Percentiles rank a stretch among this genome's conserved stretches.
Conservation (phyloP, 2,888 invertebrate genomes). For the Ormyrus pomaceus region DNA sequence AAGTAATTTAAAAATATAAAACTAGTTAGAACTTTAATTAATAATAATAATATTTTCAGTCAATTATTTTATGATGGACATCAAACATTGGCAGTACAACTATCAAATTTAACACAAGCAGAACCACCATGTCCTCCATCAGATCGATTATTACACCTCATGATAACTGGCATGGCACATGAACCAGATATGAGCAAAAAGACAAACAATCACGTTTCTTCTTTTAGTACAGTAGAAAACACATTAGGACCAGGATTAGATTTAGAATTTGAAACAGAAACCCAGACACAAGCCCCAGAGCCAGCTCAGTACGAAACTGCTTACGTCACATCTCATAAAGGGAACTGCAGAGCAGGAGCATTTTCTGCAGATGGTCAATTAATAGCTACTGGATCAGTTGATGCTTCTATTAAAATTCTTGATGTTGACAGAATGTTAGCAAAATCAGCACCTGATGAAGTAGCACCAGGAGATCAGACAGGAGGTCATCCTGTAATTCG, state of each 20-base stretch:
- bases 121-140: slow-evolving; percentile 97
- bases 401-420: slow-evolving; percentile 98
- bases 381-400: slow-evolving; percentile 98
- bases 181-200: slow-evolving; percentile 85
- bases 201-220: slow-evolving; percentile 78
- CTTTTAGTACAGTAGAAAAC: slow-evolving; percentile 80
- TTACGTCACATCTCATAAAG: slow-evolving; percentile 98
- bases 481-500: slow-evolving; percentile 99
- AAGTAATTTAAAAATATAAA: not conserved
- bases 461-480: slow-evolving; percentile 88
- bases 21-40: not conserved
- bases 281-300: slow-evolving; percentile 94
- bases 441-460: slow-evolving; percentile 95
- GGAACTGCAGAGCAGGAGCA: slow-evolving; percentile 95
- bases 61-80: slow-evolving; percentile 99
- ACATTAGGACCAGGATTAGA: slow-evolving; percentile 87
- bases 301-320: slow-evolving; percentile 99
- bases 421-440: slow-evolving; percentile 99
- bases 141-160: slow-evolving; percentile 91
- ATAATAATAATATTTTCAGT: slow-evolving; percentile 78
- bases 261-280: slow-evolving; percentile 97
- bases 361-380: slow-evolving; percentile 97
- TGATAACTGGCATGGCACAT: slow-evolving; percentile 89
- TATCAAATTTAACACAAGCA: slow-evolving; percentile 90
- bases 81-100: slow-evolving; percentile 91